Evolutionary conservation across 53 echinoderm and acorn worm species (phyloP).

Genomic region (Echinometra lucunter): DNA sequence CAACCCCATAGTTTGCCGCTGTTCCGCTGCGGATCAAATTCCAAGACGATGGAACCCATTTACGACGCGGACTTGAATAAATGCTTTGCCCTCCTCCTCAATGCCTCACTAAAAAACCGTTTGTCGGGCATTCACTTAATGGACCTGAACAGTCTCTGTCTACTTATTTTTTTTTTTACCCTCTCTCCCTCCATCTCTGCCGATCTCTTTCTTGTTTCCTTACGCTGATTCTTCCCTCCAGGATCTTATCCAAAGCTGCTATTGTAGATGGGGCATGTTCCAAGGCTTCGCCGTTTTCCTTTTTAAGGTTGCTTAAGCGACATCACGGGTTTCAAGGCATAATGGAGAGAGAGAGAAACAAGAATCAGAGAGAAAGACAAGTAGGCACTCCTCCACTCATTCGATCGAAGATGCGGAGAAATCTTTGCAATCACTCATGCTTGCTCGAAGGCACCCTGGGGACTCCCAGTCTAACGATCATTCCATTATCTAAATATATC

Average conservation of each 20-base stretch:
- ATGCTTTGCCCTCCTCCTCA: conserved; percentile 47
- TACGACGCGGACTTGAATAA: conserved; percentile 49
- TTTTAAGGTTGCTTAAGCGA: conserved; percentile 45
- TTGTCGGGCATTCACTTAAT: conserved; percentile 67
- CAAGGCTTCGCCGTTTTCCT: conserved; percentile 25
- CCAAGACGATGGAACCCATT: conserved; percentile 61
- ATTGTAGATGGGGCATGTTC: conserved; percentile 13
- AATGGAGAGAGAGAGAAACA: conserved; percentile 26
- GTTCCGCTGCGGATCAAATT: conserved; percentile 66
- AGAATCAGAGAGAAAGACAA: conserved; percentile 52
- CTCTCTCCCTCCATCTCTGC: not conserved
- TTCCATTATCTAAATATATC: conserved; percentile 63
- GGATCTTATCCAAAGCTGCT: conserved; percentile 34
- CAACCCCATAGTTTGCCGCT: conserved; percentile 32
- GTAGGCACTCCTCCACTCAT: conserved; percentile 44
- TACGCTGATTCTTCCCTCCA: conserved; percentile 9
- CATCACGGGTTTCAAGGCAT: conserved; percentile 55
- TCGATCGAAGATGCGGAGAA: conserved; percentile 54
- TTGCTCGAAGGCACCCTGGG: conserved; percentile 43
- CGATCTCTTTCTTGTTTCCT: not conserved
- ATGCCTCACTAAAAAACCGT: conserved; percentile 60
- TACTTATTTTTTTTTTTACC: not conserved
- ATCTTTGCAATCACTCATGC: conserved; percentile 59
- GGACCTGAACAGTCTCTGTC: conserved; percentile 59
- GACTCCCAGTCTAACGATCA: conserved; percentile 44